Conservation (phyloP, 1,140 invertebrate genomes). For the Pinna nobilis region DNA sequence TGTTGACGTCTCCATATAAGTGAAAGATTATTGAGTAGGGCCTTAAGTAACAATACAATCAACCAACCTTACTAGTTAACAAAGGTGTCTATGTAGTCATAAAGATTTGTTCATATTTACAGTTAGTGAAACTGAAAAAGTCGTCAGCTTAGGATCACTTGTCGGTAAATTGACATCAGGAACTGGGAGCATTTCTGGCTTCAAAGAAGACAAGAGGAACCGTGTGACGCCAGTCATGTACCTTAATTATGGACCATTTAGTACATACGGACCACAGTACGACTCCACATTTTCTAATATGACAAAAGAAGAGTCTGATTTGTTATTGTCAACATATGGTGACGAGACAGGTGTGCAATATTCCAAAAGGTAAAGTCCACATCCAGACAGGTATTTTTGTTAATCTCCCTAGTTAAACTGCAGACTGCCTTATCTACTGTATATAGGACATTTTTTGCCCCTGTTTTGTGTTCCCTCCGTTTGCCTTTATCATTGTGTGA, state of each 20-base stretch:
- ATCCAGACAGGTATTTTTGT: too few species aligned
- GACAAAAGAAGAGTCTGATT: constrained; percentile 93
- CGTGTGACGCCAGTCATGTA: constrained; percentile 92
- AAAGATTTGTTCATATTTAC: constrained; percentile 14
- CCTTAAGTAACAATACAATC: too few species aligned
- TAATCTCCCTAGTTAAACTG: too few species aligned
- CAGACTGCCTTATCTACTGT: too few species aligned
- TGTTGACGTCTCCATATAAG: background rate
- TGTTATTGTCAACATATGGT: constrained; percentile 93
- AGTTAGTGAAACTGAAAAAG: constrained; percentile 76
- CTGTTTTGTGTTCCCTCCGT: too few species aligned
- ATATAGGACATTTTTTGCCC: too few species aligned
- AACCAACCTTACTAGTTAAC: too few species aligned
- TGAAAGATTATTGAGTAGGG: background rate
- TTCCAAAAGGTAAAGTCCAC: constrained; percentile 76
- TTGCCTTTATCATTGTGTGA: too few species aligned
- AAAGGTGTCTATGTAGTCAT: too few species aligned
- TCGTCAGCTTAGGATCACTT: constrained; percentile 87
- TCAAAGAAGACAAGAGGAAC: constrained; percentile 92
- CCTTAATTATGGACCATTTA: constrained; percentile 94
- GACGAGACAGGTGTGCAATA: constrained; percentile 91
- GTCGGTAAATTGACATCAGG: constrained; percentile 90
- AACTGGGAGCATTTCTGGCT: constrained; percentile 81
- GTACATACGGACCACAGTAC: constrained; percentile 95
- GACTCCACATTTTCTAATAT: constrained; percentile 97